A percentile compares a stretch with the other conserved stretches of the same genome.
phyloP scores from a whole-genome alignment of 2,113 vertebrate genomes.

The Zosterops hypoxanthus region DNA sequence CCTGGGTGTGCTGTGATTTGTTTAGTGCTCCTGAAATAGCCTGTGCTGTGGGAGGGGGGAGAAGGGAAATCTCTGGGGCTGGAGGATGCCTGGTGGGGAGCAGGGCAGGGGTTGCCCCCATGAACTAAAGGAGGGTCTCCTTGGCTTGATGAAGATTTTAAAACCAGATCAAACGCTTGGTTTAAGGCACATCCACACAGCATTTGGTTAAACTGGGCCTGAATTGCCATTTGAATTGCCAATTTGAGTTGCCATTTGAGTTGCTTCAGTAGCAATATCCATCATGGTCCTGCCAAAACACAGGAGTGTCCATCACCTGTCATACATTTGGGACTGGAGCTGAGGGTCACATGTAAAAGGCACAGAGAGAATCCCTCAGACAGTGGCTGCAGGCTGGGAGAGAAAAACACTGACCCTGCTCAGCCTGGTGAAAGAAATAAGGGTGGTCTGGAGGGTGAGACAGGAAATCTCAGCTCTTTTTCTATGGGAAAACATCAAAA shows the following conservation, averaged over 20 bases:
- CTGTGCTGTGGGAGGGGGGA: background rate
- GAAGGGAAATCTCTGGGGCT: background rate
- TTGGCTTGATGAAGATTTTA: background rate
- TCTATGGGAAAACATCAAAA: background rate
- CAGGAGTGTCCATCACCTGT: background rate
- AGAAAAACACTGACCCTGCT: background rate
- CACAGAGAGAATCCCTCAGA: background rate
- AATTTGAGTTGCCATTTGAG: background rate
- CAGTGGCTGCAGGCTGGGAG: background rate
- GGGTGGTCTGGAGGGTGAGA: fast-evolving
- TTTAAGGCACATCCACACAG: background rate
- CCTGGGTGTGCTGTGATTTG: fast-evolving
- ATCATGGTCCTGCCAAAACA: background rate
- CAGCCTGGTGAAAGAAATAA: background rate
- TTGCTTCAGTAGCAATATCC: background rate
- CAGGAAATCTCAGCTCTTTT: background rate
- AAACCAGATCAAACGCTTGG: background rate
- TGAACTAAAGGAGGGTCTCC: background rate
- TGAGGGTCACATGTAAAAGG: background rate
- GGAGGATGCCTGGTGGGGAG: background rate
- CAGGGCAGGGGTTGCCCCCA: background rate
- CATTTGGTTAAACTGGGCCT: background rate
- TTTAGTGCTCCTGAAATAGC: background rate
- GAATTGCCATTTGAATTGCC: background rate
- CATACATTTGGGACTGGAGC: fast-evolving